Evolutionary conservation across 37 sponge, comb jelly and placozoan species (phyloP).

Genomic region (Aplysina aerophoba): DNA sequence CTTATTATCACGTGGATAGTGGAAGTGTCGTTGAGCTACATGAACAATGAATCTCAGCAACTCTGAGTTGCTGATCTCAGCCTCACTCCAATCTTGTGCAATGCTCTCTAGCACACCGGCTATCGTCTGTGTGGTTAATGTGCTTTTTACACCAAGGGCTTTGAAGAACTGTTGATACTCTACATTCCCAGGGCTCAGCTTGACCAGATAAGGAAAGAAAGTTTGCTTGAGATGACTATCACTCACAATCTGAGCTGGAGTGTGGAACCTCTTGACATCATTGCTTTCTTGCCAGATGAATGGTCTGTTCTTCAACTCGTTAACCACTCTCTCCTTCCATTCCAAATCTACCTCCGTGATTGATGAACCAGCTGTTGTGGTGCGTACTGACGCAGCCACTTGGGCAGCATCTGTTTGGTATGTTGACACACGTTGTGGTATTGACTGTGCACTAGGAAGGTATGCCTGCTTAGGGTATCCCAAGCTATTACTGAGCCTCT

Average conservation of each 20-base stretch:
- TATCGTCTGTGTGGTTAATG: neutral
- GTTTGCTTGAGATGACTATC: neutral
- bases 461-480: no score
- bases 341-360: neutral
- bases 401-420: no score
- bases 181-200: conserved; percentile 33
- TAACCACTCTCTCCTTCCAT: neutral
- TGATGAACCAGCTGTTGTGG: no score
- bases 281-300: conserved; percentile 54
- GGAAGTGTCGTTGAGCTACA: neutral
- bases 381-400: no score
- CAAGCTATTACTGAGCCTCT: neutral
- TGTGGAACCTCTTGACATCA: conserved; percentile 1
- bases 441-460: no score
- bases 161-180: conserved; percentile 19
- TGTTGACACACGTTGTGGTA: no score
- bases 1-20: neutral
- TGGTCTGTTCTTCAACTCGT: neutral
- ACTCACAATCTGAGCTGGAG: conserved; percentile 24
- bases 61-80: neutral
- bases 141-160: conserved; percentile 22
- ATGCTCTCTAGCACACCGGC: neutral
- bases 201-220: conserved; percentile 44
- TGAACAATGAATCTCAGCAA: neutral
- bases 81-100: neutral